Base-by-base conservation (phyloP, 2,113 vertebrate species). In the Pan paniscus region DNA sequence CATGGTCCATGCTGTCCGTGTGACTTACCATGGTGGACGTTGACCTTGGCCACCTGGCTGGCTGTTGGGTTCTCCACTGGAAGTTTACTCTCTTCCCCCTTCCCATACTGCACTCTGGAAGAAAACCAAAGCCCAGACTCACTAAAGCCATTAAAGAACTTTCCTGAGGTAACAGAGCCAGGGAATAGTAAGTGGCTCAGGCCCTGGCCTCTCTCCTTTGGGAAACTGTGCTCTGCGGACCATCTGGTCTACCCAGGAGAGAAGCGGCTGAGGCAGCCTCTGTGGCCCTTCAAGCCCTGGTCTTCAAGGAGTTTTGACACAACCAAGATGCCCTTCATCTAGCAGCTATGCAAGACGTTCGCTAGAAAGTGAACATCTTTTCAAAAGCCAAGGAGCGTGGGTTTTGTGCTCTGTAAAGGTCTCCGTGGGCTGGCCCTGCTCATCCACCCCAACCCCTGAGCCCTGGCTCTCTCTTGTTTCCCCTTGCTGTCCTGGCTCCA, bases 161-260 rank as follows among this genome's bases (percentile, higher is more conserved):
- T 48, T n/a, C 23, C 50, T 32, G 2, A 20, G 52, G 25, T 72
- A 13, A 16, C 48, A 17, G 52, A 23, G 32, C 40, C 25, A 16
- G 6, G 40, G 38, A 5, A 32, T 5, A 6, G 64, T 20, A 25
- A 10, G 27, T 8, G 6, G 35, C n/a, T 6, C 6, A 0, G 43
- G 38, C 50, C 6, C 35, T 30, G 43, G 40, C 17, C 91, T 17
- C 43, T 40, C 8, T 5, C n/a, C 80, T 17, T 5, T 25, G 67
- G 67, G 67, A 23, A 8, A 57, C 80, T 50, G 59, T 20, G n/a
- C 20, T 82, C 38, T 43, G 64, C 12, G 17, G 59, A 25, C 35
- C 18, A 4, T 52, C 40, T 59, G 8, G 30, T 83, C 67, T 61
- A 8, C 32, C 20, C 23, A 10, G 70, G 3, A 76, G 17, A 32